Percentiles rank a stretch among this genome's conserved stretches.
Conservation (phyloP, 1,140 invertebrate species). For the Gryllus bimaculatus region DNA sequence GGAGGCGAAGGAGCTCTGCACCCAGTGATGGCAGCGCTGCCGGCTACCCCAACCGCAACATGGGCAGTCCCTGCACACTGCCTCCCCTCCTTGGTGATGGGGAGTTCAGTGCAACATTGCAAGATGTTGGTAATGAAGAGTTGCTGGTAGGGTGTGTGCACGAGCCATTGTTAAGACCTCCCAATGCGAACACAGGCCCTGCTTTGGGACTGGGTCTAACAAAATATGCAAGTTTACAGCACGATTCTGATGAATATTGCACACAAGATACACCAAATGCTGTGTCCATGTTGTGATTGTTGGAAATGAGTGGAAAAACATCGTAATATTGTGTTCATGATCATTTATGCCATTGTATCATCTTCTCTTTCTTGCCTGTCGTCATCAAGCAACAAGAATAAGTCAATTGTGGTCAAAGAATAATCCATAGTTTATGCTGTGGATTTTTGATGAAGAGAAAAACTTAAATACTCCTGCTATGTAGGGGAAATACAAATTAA, state of each 20-base stretch:
- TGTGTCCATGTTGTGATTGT: background rate
- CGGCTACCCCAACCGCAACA: background rate
- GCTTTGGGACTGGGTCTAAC: background rate
- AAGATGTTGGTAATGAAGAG: background rate
- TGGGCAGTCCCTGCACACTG: background rate
- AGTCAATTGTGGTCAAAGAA: too few relatives aligned
- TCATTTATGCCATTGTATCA: too few relatives aligned
- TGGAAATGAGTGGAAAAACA: too few relatives aligned
- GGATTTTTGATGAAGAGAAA: too few relatives aligned
- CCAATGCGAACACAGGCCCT: background rate
- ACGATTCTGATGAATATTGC: background rate
- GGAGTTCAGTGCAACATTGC: background rate
- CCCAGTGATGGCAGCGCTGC: background rate
- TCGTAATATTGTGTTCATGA: too few relatives aligned
- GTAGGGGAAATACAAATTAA: too few relatives aligned
- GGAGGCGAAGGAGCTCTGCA: constrained; percentile 16
- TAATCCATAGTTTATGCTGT: too few relatives aligned
- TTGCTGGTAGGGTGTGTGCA: background rate
- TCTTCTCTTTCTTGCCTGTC: too few relatives aligned
- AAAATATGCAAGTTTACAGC: background rate
- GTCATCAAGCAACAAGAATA: too few relatives aligned
- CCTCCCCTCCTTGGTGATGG: background rate
- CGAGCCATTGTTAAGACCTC: background rate
- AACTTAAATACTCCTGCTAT: too few relatives aligned
- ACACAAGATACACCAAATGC: background rate